These are phyloP conservation scores for Entomobrya proxima DNA, from an alignment of 2,888 invertebrate species.

Conservation along the genomic window DNA sequence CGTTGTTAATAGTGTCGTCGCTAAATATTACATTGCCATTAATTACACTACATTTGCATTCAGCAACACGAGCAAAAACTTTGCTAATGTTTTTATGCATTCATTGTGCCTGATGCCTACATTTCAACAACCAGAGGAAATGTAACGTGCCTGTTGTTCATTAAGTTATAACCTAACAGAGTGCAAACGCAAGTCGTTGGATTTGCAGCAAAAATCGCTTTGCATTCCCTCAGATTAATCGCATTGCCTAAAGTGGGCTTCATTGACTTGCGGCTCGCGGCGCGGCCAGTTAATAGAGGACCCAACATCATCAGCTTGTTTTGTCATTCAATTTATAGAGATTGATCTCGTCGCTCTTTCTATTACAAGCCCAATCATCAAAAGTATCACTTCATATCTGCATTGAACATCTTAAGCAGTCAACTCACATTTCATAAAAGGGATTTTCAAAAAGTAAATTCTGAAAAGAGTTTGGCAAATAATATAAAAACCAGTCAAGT, in stretches of 20 bases:
- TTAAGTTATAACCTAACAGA: neutral
- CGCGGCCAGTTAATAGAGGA: neutral
- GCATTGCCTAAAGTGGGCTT: conserved; percentile 39
- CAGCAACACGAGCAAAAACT: neutral
- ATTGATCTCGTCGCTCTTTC: neutral
- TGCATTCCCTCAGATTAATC: conserved; percentile 54
- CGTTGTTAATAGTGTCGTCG: neutral
- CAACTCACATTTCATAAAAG: neutral
- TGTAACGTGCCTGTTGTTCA: neutral
- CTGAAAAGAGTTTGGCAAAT: neutral
- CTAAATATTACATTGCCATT: conserved; percentile 46
- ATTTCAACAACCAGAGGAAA: neutral
- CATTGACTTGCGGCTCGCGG: conserved; percentile 23
- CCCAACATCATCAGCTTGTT: neutral
- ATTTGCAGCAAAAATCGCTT: neutral
- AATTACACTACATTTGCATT: conserved; percentile 44
- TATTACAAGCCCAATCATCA: neutral
- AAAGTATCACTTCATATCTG: neutral
- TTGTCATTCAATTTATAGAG: neutral
- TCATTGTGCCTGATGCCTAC: neutral
- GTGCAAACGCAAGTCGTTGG: neutral
- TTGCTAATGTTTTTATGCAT: conserved; percentile 39
- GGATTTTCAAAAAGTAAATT: neutral
- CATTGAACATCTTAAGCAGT: neutral
- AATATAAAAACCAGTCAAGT: conserved; percentile 53